Evolutionary conservation across 1,140 invertebrate species (phyloP).

Genomic region (Carcinoscorpius rotundicauda): DNA sequence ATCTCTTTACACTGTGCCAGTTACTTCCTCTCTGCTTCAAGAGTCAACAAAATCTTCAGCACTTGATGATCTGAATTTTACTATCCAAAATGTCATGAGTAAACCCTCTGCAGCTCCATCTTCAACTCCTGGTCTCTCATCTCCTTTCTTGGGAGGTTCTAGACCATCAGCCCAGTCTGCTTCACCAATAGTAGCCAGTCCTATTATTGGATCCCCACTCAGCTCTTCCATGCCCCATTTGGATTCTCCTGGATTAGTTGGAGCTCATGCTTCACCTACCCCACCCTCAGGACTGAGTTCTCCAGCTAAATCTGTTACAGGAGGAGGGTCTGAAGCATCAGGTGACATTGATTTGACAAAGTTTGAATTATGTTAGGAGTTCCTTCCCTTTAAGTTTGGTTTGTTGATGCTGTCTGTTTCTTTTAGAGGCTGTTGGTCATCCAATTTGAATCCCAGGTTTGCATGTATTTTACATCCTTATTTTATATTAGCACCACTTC

Average conservation of each 20-base stretch:
- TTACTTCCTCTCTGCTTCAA: too few species aligned
- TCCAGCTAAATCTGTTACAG: slow-evolving; percentile 24
- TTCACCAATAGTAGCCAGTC: too few species aligned
- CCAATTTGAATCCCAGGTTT: not conserved
- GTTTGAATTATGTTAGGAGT: too few species aligned
- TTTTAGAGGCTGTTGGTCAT: not conserved
- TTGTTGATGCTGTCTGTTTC: not conserved
- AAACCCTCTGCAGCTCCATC: too few species aligned
- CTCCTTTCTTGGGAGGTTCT: too few species aligned
- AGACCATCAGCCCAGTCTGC: too few species aligned
- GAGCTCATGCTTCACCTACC: slow-evolving; percentile 15
- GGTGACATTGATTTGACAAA: slow-evolving; percentile 6
- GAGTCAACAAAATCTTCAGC: slow-evolving; percentile 29
- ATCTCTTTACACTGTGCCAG: too few species aligned
- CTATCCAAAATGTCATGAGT: slow-evolving; percentile 45
- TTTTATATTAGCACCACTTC: too few species aligned
- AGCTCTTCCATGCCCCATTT: slow-evolving; percentile 5
- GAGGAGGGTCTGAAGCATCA: slow-evolving; percentile 17
- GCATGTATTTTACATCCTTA: not conserved
- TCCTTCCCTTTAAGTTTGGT: not conserved
- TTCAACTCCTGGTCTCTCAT: too few species aligned
- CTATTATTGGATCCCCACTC: not conserved
- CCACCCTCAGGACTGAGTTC: slow-evolving; percentile 22
- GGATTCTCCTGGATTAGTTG: not conserved
- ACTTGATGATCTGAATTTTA: slow-evolving; percentile 55